phyloP scores from a whole-genome alignment of 2,113 vertebrate species.

The Lophura nycthemera region DNA sequence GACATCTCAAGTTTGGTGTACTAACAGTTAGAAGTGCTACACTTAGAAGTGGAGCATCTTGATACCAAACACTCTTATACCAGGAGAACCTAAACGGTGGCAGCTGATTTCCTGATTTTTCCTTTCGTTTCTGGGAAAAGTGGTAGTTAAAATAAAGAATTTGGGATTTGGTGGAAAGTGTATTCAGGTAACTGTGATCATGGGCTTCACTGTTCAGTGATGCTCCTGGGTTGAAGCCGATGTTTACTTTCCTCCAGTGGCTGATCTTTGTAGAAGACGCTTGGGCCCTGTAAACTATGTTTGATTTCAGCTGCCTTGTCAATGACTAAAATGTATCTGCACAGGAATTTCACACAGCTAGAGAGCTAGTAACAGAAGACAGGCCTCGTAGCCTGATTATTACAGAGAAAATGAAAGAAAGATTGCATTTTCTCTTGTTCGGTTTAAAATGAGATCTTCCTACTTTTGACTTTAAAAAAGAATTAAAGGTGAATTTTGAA shows the following conservation, averaged over 20 bases:
- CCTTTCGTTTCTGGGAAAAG: neutral
- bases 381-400: neutral
- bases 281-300: neutral
- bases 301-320: neutral
- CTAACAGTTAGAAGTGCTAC: neutral
- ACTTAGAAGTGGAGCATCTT: neutral
- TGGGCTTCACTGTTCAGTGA: neutral
- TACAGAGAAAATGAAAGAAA: neutral
- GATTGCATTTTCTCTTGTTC: neutral
- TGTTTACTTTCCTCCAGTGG: neutral
- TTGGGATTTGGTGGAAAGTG: neutral
- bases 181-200: neutral
- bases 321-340: accelerated
- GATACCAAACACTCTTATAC: neutral
- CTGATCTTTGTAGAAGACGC: neutral
- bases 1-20: neutral
- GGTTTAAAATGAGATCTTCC: neutral
- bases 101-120: neutral
- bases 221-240: neutral
- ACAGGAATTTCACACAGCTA: neutral
- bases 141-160: neutral
- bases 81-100: neutral
- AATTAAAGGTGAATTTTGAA: neutral
- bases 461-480: too few species aligned
- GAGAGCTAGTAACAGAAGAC: neutral